A percentile compares a stretch with the other conserved stretches of the same genome.
Evolutionary conservation across 2,797 vertebrate genomes (phyloP).

Genomic region (Triplophysa bombifrons): DNA sequence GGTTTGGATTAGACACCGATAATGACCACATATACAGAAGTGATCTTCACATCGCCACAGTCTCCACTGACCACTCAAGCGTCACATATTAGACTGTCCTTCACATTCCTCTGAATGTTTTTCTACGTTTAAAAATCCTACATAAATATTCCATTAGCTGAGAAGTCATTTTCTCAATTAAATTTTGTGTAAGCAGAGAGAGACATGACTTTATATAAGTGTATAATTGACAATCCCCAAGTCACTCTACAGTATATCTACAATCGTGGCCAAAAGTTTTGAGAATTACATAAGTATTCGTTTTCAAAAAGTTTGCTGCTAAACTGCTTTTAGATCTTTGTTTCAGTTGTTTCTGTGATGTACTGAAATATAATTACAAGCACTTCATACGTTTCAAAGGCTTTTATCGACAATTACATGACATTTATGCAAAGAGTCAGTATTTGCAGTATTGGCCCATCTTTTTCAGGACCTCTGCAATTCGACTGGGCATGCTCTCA

Average conservation of each 20-base stretch:
- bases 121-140: conserved; percentile 11
- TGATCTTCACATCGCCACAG: conserved; percentile 29
- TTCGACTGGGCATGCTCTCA: no score
- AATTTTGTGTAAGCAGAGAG: not conserved
- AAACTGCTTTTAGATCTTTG: no score
- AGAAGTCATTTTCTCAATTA: not conserved
- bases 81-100: conserved; percentile 11
- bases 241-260: not conserved
- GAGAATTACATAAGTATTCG: no score
- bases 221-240: not conserved
- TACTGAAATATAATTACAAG: no score
- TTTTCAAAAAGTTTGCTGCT: no score
- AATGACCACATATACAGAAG: conserved; percentile 42
- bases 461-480: no score
- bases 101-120: not conserved
- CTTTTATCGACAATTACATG: no score
- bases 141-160: conserved; percentile 2
- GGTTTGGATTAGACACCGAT: conserved; percentile 55
- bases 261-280: no score
- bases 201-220: not conserved
- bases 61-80: conserved; percentile 40
- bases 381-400: no score
- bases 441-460: no score
- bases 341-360: no score
- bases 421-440: no score